Base-by-base conservation (phyloP, 2,113 vertebrate species). In the Passerina amoena region DNA sequence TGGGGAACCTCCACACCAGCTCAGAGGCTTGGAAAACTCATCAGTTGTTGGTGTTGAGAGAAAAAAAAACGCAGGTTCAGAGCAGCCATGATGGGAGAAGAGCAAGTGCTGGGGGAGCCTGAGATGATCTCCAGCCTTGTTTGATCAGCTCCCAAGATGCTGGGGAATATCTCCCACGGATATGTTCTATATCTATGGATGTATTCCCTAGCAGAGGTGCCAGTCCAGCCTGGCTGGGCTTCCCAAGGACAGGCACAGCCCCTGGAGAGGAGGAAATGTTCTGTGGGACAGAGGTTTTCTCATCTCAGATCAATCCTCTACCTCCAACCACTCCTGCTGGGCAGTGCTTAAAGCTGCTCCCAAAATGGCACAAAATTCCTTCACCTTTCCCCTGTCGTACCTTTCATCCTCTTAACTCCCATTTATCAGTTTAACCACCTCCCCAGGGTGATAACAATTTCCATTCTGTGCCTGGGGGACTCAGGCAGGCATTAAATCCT, bases 131-230 rank as follows among this genome's bases (percentile, higher is more conserved):
- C 56, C 48, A 28, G 11, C 35, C 25, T 54, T 11, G 17, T 54
- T 63, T 13, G 18, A 28, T n/a, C 44, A 37, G 14, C 9, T 59
- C 53, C 71, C 13, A 16, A 2, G 16, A 10, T 18, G 4, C 2
- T 11, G 11, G 64, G 42, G 45, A 54, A 14, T 10, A 10, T 2
- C 64, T 56, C 15, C 38, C 3, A 1, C 5, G 57, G 31, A 5
- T 10, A 1, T 35, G 2, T 31, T 42, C 10, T 37, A 0, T 4
- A 9, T 25, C 31, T 10, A 0, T 18, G 66, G 86, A 33, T 27
- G 3, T 6, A 3, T 30, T 75, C 54, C 20, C 56, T 3, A 28
- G 27, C 18, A 7, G 2, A 68, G 35, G 17, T 8, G 27, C 84
- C 38, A 24, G 2, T 20, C 51, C 81, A 60, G 68, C 66, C 57